Evolutionary conservation across 2,888 invertebrate species (phyloP).

Genomic region (Hyposoter dolosus): DNA sequence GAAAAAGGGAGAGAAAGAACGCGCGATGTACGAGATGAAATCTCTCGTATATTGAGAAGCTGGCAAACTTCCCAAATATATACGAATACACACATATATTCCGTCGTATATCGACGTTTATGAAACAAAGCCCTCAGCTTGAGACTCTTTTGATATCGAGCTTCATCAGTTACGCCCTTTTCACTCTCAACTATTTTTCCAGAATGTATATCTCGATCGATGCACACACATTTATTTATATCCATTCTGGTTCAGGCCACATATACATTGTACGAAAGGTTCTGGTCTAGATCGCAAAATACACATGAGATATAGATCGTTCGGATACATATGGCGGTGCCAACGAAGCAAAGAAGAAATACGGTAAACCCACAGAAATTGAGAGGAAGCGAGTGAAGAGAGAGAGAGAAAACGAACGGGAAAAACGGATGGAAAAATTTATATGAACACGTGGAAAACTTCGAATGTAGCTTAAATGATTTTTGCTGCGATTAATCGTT

Average conservation of each 20-base stretch:
- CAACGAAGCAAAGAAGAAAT: conserved; percentile 50
- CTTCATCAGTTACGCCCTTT: conserved; percentile 4
- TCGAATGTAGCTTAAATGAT: neutral
- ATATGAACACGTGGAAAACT: conserved; percentile 6
- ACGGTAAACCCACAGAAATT: conserved; percentile 23
- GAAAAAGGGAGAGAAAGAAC: conserved; percentile 19
- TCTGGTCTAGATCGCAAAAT: conserved; percentile 37
- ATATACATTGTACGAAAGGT: neutral
- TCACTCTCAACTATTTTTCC: neutral
- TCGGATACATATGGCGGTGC: conserved; percentile 41
- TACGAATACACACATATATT: neutral
- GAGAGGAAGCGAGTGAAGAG: neutral
- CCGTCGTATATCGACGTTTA: neutral
- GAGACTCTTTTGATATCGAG: neutral
- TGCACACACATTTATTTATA: neutral
- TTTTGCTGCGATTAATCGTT: neutral
- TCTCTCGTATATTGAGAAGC: conserved; percentile 56
- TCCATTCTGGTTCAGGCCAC: no score
- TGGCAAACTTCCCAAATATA: conserved; percentile 57
- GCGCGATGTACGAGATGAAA: conserved; percentile 56
- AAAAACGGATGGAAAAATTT: neutral
- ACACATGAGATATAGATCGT: conserved; percentile 47
- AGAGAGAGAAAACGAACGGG: neutral
- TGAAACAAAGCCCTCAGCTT: neutral
- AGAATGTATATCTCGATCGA: neutral